A percentile compares a stretch with the other conserved stretches of the same genome.
These are phyloP conservation scores for Actinopyga echinites DNA, from an alignment of 53 echinoderm and acorn worm species.

Conservation along the genomic window DNA sequence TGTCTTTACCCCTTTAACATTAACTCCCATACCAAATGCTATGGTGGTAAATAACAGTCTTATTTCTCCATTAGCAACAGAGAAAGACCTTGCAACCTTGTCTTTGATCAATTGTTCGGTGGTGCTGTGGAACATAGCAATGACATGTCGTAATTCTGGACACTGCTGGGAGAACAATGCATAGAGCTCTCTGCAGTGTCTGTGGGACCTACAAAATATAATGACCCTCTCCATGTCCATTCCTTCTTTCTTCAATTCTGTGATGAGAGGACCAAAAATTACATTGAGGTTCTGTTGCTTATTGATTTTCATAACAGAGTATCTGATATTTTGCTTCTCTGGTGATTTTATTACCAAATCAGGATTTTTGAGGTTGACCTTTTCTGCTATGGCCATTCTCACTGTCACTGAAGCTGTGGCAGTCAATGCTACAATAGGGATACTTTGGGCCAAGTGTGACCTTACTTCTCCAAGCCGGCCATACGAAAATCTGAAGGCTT, in stretches of 20 bases:
- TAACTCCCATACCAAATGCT: conserved; percentile 58
- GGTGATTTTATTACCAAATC: not conserved
- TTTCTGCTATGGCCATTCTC: not conserved
- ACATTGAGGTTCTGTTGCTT: not conserved
- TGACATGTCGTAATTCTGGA: no score
- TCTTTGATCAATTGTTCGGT: conserved; percentile 33
- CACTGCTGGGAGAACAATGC: not conserved
- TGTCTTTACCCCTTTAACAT: conserved; percentile 48
- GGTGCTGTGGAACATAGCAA: not conserved
- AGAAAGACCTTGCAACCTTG: conserved; percentile 3
- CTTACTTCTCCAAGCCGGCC: conserved; percentile 9
- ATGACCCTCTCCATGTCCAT: not conserved
- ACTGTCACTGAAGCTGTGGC: not conserved
- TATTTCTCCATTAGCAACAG: conserved; percentile 19
- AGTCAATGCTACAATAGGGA: not conserved
- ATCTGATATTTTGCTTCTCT: conserved; percentile 18
- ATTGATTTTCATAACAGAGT: not conserved
- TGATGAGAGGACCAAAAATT: not conserved
- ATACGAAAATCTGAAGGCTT: conserved; percentile 6
- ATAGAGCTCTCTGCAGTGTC: conserved; percentile 21
- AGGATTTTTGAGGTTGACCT: not conserved
- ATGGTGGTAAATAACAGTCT: conserved; percentile 52
- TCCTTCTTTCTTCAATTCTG: conserved; percentile 4
- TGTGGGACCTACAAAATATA: conserved; percentile 15
- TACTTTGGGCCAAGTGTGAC: not conserved